These are phyloP conservation scores for Lanius ludovicianus DNA, from an alignment of 2,113 vertebrate species.

Conservation along the genomic window DNA sequence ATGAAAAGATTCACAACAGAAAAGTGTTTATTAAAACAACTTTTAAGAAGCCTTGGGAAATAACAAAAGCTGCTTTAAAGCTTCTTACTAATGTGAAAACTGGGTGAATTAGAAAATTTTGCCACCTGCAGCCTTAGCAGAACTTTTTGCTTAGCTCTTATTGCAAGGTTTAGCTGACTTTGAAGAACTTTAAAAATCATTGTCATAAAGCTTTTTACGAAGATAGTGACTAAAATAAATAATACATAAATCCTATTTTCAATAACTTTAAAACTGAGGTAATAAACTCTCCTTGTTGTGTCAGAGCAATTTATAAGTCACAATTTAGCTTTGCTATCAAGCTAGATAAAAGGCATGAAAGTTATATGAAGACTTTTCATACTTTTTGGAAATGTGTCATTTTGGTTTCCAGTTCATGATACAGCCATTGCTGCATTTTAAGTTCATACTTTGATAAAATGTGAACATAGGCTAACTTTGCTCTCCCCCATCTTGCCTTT, in stretches of 20 bases:
- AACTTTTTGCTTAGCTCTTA: conserved; percentile 27
- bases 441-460: not conserved
- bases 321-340: not conserved
- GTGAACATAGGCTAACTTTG: not conserved
- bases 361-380: not conserved
- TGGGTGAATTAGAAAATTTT: conserved; percentile 57
- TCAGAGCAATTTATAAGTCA: not conserved
- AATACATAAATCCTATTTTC: not conserved
- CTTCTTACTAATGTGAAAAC: conserved; percentile 64
- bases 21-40: conserved; percentile 74
- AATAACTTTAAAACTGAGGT: not conserved
- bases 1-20: conserved; percentile 67
- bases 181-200: not conserved
- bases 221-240: not conserved
- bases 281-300: not conserved
- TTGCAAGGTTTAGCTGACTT: conserved; percentile 17
- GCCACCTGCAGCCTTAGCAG: conserved; percentile 36
- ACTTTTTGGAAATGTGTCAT: not conserved
- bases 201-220: not conserved
- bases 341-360: not conserved
- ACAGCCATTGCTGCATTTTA: not conserved
- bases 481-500: not conserved
- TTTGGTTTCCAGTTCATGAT: not conserved
- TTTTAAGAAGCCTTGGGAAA: conserved; percentile 60
- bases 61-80: conserved; percentile 63